Evolutionary conservation across 1,140 invertebrate genomes (phyloP).

Genomic region (Campodea augens): DNA sequence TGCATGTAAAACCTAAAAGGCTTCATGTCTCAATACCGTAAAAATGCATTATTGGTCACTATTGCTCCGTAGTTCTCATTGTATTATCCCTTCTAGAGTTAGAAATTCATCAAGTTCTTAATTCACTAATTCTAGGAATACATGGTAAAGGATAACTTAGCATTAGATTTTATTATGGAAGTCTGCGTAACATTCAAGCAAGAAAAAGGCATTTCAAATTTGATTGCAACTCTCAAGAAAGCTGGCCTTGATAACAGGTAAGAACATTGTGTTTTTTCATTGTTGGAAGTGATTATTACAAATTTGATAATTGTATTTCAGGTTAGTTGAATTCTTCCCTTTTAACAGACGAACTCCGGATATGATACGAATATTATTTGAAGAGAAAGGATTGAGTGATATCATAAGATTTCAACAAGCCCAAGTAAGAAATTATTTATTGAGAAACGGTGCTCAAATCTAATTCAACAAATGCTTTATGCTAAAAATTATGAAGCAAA

Average conservation of each 20-base stretch:
- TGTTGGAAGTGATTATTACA: constrained; percentile 2
- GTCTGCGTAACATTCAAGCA: constrained; percentile 79
- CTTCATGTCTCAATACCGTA: too few relatives aligned
- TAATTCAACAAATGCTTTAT: too few relatives aligned
- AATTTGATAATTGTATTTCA: constrained; percentile 22
- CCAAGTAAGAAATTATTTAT: constrained; percentile 29
- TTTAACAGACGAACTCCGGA: constrained; percentile 79
- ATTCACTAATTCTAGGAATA: too few relatives aligned
- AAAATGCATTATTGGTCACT: too few relatives aligned
- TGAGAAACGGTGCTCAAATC: too few relatives aligned
- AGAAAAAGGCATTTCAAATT: constrained; percentile 68
- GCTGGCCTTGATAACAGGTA: constrained; percentile 66
- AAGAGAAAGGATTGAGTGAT: constrained; percentile 63
- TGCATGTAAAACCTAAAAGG: too few relatives aligned
- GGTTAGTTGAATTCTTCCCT: constrained; percentile 81
- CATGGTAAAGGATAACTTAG: constrained; percentile 83
- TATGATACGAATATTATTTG: constrained; percentile 64
- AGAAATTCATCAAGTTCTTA: too few relatives aligned
- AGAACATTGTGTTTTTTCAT: constrained; percentile 5
- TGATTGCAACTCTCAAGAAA: constrained; percentile 69
- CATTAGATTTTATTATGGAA: constrained; percentile 78
- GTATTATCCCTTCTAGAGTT: too few relatives aligned
- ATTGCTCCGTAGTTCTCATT: too few relatives aligned
- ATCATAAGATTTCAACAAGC: constrained; percentile 78
- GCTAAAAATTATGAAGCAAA: too few relatives aligned